Percentiles rank a stretch among this genome's conserved stretches.
Evolutionary conservation across 1,140 invertebrate species (phyloP).

Genomic region (Oncopodura yosiiana): DNA sequence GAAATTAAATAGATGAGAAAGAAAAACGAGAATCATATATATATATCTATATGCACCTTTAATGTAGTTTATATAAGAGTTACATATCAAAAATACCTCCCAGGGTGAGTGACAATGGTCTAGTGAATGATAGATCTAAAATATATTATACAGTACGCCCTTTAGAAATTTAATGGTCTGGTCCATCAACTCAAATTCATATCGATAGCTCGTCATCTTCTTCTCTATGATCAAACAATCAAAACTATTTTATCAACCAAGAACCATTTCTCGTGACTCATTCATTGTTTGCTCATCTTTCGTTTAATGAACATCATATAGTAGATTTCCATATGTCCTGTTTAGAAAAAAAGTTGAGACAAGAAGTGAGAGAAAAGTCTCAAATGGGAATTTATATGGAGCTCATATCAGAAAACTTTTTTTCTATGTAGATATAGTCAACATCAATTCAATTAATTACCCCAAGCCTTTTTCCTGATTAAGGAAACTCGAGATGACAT

Average conservation of each 20-base stretch:
- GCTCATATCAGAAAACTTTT: constrained; percentile 13
- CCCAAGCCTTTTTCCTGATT: constrained; percentile 15
- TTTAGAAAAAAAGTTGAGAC: constrained; percentile 20
- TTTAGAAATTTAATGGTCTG: constrained; percentile 18
- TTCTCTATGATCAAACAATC: constrained; percentile 28
- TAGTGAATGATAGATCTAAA: no score
- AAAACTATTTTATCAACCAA: constrained; percentile 3
- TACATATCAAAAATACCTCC: constrained; percentile 22
- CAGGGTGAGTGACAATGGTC: constrained; percentile 28
- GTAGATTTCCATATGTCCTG: no score
- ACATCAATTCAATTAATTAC: constrained; percentile 31
- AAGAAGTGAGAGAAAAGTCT: constrained; percentile 14
- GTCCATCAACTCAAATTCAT: constrained; percentile 15
- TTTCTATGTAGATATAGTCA: constrained; percentile 14
- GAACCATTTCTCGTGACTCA: not conserved
- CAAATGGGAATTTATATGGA: constrained; percentile 24
- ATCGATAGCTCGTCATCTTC: constrained; percentile 24
- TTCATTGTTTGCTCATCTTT: no score
- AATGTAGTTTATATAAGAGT: no score
- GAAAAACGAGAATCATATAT: not conserved
- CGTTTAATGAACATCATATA: no score
- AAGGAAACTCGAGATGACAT: not conserved
- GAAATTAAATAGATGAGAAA: not conserved
- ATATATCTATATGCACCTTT: no score
- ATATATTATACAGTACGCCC: constrained; percentile 15